Percentiles rank a stretch among this genome's conserved stretches.
phyloP scores from a whole-genome alignment of 2,797 vertebrate genomes.

The Darevskia mixta region DNA sequence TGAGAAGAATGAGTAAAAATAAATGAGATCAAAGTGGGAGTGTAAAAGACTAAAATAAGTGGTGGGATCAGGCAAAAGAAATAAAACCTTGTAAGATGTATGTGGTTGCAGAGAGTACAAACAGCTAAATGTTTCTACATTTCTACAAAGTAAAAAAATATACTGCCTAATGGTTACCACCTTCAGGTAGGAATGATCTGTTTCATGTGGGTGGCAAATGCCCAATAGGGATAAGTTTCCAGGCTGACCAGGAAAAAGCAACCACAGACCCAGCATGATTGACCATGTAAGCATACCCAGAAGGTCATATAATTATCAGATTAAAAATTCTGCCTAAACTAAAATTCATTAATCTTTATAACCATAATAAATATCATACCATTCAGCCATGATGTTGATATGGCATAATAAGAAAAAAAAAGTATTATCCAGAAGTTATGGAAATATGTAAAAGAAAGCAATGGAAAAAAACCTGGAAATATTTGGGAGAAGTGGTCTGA shows the following conservation, averaged over 20 bases:
- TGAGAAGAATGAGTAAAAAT: background rate
- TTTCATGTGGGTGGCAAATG: background rate
- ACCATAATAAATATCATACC: background rate
- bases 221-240: background rate
- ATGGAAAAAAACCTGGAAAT: conserved; percentile 21
- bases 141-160: background rate
- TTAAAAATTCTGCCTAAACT: background rate
- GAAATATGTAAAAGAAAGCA: background rate
- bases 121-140: background rate
- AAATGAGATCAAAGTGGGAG: background rate
- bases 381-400: background rate
- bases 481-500: conserved; percentile 38
- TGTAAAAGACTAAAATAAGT: background rate
- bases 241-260: conserved; percentile 2
- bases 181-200: background rate
- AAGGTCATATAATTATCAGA: background rate
- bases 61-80: background rate
- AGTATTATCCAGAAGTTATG: conserved; percentile 24
- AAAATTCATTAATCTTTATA: background rate
- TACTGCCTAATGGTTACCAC: background rate
- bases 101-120: background rate
- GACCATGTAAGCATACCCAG: background rate
- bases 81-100: background rate
- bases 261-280: background rate
- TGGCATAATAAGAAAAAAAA: conserved; percentile 18